Percentiles rank a stretch among this genome's conserved stretches.
Conservation (phyloP, 2,888 invertebrate genomes). For the Cerceris rybyensis region DNA sequence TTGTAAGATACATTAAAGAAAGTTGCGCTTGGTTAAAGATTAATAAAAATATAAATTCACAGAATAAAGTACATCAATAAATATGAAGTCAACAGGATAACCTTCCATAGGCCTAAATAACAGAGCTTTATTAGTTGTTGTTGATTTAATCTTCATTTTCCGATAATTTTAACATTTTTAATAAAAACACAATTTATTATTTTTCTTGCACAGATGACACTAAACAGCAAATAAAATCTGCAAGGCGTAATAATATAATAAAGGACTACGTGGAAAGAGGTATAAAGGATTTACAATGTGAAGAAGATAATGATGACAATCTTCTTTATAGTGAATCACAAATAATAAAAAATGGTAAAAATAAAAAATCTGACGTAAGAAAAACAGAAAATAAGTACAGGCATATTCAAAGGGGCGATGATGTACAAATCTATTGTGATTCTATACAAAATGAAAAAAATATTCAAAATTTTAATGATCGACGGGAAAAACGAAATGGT, state of each 20-base stretch:
- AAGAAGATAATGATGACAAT: constrained; percentile 47
- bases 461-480: constrained; percentile 24
- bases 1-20: neutral
- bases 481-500: constrained; percentile 66
- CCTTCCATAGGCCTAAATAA: constrained; percentile 2
- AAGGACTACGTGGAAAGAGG: constrained; percentile 72
- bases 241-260: constrained; percentile 54
- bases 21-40: neutral
- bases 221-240: constrained; percentile 41
- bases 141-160: neutral
- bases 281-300: constrained; percentile 69
- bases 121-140: neutral
- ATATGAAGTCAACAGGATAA: neutral
- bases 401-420: constrained; percentile 23
- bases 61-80: neutral
- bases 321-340: constrained; percentile 20
- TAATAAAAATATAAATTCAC: neutral
- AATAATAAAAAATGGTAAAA: constrained; percentile 56
- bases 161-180: neutral
- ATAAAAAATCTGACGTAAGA: constrained; percentile 29
- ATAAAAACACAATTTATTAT: constrained; percentile 6
- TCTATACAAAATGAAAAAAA: constrained; percentile 35
- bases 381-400: constrained; percentile 26
- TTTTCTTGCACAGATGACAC: constrained; percentile 35
- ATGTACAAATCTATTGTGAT: constrained; percentile 28